Evolutionary conservation across 2,113 vertebrate species (phyloP), one percentile per base, ranked within the genome.

Genomic region (Vidua macroura): DNA sequence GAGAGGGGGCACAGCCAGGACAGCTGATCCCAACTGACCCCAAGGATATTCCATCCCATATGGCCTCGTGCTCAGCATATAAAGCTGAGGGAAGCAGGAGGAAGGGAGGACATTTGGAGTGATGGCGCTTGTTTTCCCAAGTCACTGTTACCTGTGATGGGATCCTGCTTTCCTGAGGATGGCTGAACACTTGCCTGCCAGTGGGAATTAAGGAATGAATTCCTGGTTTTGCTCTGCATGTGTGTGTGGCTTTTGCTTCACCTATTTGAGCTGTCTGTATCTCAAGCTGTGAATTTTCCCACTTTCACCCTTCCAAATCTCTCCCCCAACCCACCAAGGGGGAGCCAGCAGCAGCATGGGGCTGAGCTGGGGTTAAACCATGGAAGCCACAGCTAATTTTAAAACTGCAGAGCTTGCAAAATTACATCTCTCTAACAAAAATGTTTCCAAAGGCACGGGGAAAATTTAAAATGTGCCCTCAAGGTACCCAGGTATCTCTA

Each of bases 71-170:
- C 67, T 51, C 68, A 81, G 86, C 76, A 66, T 1, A 2, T 1
- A 66, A 35, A 44, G 37, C 86, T 73, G 33, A 31, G 58, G 67
- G 35, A 51, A 51, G 31, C 1, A 51, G 44, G 37, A 66, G 12
- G 15, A 59, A 88, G 10, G 68, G 51, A 69, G 44, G 22, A 58
- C 18, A 23, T 13, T 23, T 15, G 35, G 30, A 66, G 51, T 7
- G 51, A 19, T 33, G 14, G 4, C 37, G 67, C 53, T 56, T 43
- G 31, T 16, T 51, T 44, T 58, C 27, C 33, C 31, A 43, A 23
- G 18, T 10, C 51, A 27, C 59, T 27, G 18, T 5, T 13, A 13
- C 25, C 14, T 0, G 0, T 9, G 51, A 20, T 46, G 37, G 39
- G 37, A 74, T 59, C 28, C 69, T 59, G 84, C 33, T 67, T 20